phyloP scores from a whole-genome alignment of 1,140 invertebrate species.

The Dolichoris vasculosae region DNA sequence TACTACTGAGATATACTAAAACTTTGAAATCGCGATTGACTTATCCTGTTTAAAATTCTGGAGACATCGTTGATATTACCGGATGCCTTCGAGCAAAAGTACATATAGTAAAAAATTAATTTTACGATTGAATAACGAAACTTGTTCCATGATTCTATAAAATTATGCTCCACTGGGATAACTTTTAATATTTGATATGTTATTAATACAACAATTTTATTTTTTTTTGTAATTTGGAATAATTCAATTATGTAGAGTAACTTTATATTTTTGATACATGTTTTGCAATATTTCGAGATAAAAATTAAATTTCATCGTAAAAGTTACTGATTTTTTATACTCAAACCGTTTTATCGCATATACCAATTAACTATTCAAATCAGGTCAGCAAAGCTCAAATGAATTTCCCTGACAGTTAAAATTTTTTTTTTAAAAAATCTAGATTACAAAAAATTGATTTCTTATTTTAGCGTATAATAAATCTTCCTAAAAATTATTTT shows the following conservation, averaged over 20 bases:
- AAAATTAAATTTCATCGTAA: too few species aligned
- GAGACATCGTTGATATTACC: constrained; percentile 22
- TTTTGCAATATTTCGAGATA: too few species aligned
- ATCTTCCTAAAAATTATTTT: too few species aligned
- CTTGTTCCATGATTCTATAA: constrained; percentile 15
- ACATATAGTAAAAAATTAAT: constrained; percentile 23
- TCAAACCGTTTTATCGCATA: background rate
- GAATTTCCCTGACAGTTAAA: too few species aligned
- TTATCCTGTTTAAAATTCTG: constrained; percentile 54
- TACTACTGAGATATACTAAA: constrained; percentile 65
- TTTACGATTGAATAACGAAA: constrained; percentile 29
- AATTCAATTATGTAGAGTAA: background rate
- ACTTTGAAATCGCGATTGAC: constrained; percentile 57
- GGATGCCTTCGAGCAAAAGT: background rate
- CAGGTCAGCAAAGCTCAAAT: too few species aligned
- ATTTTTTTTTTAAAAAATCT: too few species aligned
- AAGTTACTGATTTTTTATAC: background rate
- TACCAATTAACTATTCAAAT: background rate
- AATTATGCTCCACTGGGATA: background rate
- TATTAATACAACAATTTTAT: background rate
- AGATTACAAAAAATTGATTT: too few species aligned
- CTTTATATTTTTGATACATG: too few species aligned
- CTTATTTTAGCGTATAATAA: too few species aligned
- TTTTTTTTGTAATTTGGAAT: background rate
- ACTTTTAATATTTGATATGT: background rate